Conservation (phyloP, 2,797 vertebrate genomes). For the Smutsia gigantea region DNA sequence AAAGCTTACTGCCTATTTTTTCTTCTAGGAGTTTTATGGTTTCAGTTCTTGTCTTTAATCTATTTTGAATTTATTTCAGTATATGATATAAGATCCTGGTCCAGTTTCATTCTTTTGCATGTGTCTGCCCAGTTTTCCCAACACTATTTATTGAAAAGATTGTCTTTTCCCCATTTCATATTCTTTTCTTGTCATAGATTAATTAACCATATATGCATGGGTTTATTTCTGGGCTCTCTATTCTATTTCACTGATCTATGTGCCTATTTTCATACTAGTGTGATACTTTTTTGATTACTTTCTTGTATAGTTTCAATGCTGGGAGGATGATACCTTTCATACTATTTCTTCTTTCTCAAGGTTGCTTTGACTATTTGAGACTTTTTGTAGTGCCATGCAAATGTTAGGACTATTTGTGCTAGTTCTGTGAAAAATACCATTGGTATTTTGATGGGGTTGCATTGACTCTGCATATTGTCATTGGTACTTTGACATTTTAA, state of each 20-base stretch:
- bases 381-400: not conserved
- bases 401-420: not conserved
- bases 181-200: not conserved
- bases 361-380: not conserved
- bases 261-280: not conserved
- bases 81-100: not conserved
- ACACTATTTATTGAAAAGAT: not conserved
- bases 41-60: not conserved
- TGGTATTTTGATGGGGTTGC: not conserved
- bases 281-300: not conserved
- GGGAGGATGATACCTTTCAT: not conserved
- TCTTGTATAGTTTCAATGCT: not conserved
- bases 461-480: not conserved
- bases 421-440: not conserved
- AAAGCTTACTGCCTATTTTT: not conserved
- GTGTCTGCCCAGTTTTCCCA: not conserved
- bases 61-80: not conserved
- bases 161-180: not conserved
- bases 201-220: not conserved
- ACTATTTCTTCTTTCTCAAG: not conserved
- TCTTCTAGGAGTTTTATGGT: not conserved
- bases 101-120: not conserved
- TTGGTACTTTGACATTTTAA: not conserved
- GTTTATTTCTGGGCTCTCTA: not conserved
- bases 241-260: not conserved